Conservation (phyloP, 2,113 vertebrate genomes). For the Chaetorhynchus papuensis region DNA sequence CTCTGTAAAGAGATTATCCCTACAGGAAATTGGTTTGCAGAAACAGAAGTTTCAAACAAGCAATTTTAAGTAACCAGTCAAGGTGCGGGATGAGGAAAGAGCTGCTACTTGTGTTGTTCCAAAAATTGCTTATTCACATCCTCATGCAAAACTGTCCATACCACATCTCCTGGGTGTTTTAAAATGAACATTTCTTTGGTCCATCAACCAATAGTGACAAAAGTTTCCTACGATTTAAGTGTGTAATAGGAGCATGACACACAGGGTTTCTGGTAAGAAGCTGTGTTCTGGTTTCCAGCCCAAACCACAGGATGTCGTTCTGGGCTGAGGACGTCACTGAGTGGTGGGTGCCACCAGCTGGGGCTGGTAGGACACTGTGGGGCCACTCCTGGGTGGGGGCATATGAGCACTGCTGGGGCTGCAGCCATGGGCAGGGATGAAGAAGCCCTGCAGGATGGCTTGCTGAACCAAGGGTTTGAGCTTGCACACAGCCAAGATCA, state of each 20-base stretch:
- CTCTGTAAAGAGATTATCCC: background rate
- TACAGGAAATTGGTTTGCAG: background rate
- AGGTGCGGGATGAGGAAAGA: background rate
- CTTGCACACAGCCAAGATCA: background rate
- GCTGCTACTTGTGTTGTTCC: background rate
- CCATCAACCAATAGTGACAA: background rate
- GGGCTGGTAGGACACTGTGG: background rate
- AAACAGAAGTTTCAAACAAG: background rate
- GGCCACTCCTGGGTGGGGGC: background rate
- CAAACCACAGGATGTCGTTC: background rate
- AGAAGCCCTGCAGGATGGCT: background rate
- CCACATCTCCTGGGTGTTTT: background rate
- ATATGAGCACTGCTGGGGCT: background rate
- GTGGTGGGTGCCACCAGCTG: background rate
- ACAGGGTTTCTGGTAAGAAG: slow-evolving; percentile 30
- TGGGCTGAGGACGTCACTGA: background rate
- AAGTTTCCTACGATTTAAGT: background rate
- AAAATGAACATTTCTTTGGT: background rate
- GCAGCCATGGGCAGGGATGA: background rate
- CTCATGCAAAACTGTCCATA: background rate
- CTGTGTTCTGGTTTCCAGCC: background rate
- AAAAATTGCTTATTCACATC: slow-evolving; percentile 12
- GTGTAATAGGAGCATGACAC: background rate
- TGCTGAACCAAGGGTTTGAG: background rate
- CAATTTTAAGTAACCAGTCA: background rate